phyloP scores from a whole-genome alignment of 1,140 invertebrate species.

The Pygmarrhopalites habei region DNA sequence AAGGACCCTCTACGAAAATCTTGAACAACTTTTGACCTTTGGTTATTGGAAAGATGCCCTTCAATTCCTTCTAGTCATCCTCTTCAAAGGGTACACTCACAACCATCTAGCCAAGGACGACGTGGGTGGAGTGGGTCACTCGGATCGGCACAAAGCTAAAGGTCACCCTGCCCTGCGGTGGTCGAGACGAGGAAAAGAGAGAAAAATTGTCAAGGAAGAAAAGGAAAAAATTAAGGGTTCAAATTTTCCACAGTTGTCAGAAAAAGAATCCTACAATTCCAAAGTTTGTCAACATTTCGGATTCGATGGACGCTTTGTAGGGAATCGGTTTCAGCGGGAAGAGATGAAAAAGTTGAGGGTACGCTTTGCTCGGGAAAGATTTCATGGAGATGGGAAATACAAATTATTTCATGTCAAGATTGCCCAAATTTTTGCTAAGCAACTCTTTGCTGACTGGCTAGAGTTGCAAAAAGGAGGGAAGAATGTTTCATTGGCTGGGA shows the following conservation, averaged over 20 bases:
- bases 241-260: not conserved
- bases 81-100: slow-evolving; percentile 20
- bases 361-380: slow-evolving; percentile 15
- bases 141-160: too few species aligned
- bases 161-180: too few species aligned
- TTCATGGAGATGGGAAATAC: slow-evolving; percentile 19
- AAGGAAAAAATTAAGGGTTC: not conserved
- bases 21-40: slow-evolving; percentile 21
- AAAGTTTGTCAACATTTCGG: not conserved
- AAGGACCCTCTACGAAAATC: slow-evolving; percentile 27
- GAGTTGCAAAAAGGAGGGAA: not conserved
- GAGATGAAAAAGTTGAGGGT: not conserved
- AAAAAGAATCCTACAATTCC: slow-evolving; percentile 13
- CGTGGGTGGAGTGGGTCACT: not conserved
- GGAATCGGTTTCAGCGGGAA: not conserved
- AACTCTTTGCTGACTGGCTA: slow-evolving; percentile 15
- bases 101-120: slow-evolving; percentile 13
- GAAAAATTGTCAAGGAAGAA: too few species aligned
- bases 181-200: not conserved
- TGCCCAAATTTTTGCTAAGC: slow-evolving; percentile 24
- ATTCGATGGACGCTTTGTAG: too few species aligned
- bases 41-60: slow-evolving; percentile 37
- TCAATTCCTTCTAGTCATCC: slow-evolving; percentile 20
- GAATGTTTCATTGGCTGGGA: slow-evolving; percentile 21
- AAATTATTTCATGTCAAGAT: slow-evolving; percentile 18